Base-by-base conservation (phyloP, 2,113 vertebrate genomes). In the Turnix velox region DNA sequence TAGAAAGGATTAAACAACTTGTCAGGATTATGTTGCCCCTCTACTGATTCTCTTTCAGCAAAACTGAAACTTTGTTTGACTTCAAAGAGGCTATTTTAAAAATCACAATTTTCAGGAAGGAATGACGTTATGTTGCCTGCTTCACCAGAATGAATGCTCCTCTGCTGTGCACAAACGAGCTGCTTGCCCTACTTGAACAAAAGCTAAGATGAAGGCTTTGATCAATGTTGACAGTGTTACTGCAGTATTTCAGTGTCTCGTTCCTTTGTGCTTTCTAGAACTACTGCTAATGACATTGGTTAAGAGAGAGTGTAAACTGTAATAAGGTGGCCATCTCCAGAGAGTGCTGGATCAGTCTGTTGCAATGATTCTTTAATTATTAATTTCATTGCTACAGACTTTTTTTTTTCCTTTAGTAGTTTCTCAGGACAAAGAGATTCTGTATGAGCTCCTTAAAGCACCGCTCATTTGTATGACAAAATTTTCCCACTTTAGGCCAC, bases 181-280 rank as follows among this genome's bases (percentile, higher is more conserved):
- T 61, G 62, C 83, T 93, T 96, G 93, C 80, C 87, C 86, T 74
- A 90, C 69, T 86, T 93, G 91, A 88, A 74, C 62, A 93, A 96
- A 95, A 94, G 43, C 87, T 78, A 40, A 0, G 24, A 76, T 33
- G 82, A 92, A 40, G 75, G 46, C 92, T 95, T 96, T 96, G 94
- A 92, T 94, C 92, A 84, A 35, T 46, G 68, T 59, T 93, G 92
- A 91, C 90, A 92, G 83, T 82, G 48, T 67, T 95, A 78, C 82
- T 94, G 65, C 85, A 95, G 78, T 86, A 84, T 90, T 95, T 92
- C 61, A 82, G 71, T 77, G 75, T 74, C 68, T 93, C 74, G n/a
- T 96, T 93, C 57, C 75, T 86, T 93, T 87, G 83, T 84, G 93
- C 76, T 92, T 92, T 87, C 78, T 93, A 95, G 90, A 95, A 67